Evolutionary conservation across 2,888 invertebrate genomes (phyloP).

Genomic region (Neria commutata): DNA sequence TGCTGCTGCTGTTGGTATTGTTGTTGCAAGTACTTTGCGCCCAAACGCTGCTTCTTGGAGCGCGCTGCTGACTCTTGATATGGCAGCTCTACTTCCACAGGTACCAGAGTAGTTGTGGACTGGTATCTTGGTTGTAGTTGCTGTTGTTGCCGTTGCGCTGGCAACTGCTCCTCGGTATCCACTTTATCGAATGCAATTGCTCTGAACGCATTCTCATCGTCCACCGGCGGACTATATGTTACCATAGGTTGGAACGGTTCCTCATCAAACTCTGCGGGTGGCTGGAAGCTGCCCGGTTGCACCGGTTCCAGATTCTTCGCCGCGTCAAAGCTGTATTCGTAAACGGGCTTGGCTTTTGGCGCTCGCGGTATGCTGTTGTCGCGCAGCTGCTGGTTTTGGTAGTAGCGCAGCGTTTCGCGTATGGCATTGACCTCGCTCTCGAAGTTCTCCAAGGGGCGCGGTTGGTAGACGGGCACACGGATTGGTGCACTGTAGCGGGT

Average conservation of each 20-base stretch:
- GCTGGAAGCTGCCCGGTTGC: constrained; percentile 37
- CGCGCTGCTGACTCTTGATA: constrained; percentile 19
- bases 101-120: constrained; percentile 49
- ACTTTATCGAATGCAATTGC: constrained; percentile 63
- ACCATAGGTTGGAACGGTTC: constrained; percentile 72
- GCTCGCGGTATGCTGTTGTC: constrained; percentile 54
- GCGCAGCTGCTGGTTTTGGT: constrained; percentile 65
- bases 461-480: constrained; percentile 24
- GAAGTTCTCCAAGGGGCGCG: constrained; percentile 64
- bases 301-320: constrained; percentile 44
- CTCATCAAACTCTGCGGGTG: constrained; percentile 63
- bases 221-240: constrained; percentile 60
- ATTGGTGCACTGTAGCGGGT: constrained; percentile 45
- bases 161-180: constrained; percentile 57
- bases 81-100: constrained; percentile 27
- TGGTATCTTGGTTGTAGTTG: constrained; percentile 31
- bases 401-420: constrained; percentile 71
- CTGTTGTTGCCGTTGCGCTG: constrained; percentile 17
- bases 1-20: constrained; percentile 27
- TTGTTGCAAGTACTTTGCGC: constrained; percentile 36
- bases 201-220: constrained; percentile 56
- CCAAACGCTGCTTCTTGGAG: constrained; percentile 33
- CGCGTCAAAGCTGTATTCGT: constrained; percentile 76
- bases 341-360: constrained; percentile 66
- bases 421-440: constrained; percentile 71